Percentiles rank a stretch among this genome's conserved stretches.
Evolutionary conservation across 1,140 invertebrate genomes (phyloP).

Genomic region (Pseudomyrmex sp.): DNA sequence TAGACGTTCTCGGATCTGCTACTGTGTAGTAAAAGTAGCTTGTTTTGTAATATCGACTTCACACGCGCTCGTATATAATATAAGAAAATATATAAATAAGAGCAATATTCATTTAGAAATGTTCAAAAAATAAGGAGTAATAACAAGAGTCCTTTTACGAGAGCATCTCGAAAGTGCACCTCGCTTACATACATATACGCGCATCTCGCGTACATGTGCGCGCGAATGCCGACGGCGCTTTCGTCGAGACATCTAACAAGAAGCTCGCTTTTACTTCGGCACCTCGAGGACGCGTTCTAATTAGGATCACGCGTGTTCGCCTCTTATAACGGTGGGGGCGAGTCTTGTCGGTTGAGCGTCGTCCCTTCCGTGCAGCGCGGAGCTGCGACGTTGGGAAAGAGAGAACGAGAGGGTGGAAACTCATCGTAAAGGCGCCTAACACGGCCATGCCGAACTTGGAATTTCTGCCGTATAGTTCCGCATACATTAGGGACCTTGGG

Average conservation of each 20-base stretch:
- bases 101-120: slow-evolving; percentile 8
- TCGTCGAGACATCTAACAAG: slow-evolving; percentile 65
- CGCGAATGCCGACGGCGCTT: slow-evolving; percentile 29
- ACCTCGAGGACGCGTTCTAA: slow-evolving; percentile 82
- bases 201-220: slow-evolving; percentile 42
- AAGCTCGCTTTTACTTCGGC: slow-evolving; percentile 78
- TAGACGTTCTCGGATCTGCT: background rate
- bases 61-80: no score
- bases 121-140: slow-evolving; percentile 2
- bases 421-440: slow-evolving; percentile 80
- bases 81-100: background rate
- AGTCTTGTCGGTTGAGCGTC: slow-evolving; percentile 72
- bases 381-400: slow-evolving; percentile 38
- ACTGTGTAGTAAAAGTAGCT: background rate
- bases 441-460: slow-evolving; percentile 81
- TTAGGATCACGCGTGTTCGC: slow-evolving; percentile 85
- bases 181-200: background rate
- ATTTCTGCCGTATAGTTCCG: slow-evolving; percentile 82
- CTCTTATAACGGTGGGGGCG: slow-evolving; percentile 56
- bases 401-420: slow-evolving; percentile 63
- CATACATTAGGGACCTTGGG: slow-evolving; percentile 84
- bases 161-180: background rate
- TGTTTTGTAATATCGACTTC: slow-evolving; percentile 25
- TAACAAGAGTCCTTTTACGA: slow-evolving; percentile 8
- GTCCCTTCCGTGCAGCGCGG: slow-evolving; percentile 50